phyloP scores from a whole-genome alignment of 2,113 vertebrate species.

The Ptyas mucosa region DNA sequence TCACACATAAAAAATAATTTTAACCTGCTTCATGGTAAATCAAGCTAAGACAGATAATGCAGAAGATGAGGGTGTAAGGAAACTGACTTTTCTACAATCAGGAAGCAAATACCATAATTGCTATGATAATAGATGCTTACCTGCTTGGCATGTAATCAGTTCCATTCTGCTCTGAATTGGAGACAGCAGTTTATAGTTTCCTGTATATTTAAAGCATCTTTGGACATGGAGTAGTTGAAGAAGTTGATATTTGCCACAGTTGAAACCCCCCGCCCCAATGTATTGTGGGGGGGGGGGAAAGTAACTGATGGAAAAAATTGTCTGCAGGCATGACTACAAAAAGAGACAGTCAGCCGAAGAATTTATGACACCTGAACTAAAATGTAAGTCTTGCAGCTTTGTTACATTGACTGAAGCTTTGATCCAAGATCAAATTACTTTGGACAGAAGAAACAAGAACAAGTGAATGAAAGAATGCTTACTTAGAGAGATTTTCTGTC shows the following conservation, averaged over 20 bases:
- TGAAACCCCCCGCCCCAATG: not conserved
- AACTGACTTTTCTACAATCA: not conserved
- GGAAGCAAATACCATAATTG: not conserved
- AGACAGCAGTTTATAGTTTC: not conserved
- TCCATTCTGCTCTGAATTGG: not conserved
- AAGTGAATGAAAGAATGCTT: not conserved
- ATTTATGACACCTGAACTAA: not conserved
- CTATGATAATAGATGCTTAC: not conserved
- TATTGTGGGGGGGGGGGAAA: not conserved
- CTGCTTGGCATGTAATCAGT: not conserved
- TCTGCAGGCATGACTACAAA: not conserved
- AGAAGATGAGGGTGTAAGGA: not conserved
- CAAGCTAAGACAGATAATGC: not conserved
- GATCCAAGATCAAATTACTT: not conserved
- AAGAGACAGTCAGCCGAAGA: not conserved
- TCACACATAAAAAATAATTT: not conserved
- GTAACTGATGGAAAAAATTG: not conserved
- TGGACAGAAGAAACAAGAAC: not conserved
- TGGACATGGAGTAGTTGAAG: not conserved
- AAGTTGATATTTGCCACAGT: not conserved
- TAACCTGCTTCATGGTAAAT: not conserved
- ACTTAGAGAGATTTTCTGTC: not conserved
- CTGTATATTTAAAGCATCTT: not conserved
- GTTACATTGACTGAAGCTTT: not conserved
- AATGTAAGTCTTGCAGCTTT: not conserved